Evolutionary conservation across 2,113 vertebrate genomes (phyloP), one percentile per base, ranked within the genome.

Genomic region (Callorhinus ursinus): DNA sequence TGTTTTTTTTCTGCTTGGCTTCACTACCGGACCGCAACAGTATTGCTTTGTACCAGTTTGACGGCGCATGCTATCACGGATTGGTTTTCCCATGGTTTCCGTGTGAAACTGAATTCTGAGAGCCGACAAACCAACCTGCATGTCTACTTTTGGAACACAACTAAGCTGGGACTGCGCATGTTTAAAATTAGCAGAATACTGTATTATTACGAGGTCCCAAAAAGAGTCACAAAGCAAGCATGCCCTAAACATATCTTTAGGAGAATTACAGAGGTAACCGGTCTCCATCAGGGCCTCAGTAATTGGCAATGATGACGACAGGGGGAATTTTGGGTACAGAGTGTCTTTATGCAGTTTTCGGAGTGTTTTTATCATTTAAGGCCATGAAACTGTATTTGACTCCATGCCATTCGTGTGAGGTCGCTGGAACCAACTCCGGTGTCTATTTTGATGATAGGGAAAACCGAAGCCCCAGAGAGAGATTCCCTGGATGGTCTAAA

Each of bases 101-200:
- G 61, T 59, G 86, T 87, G 76, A 87, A 89, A 51, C 55, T 33
- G 51, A 83, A 83, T 92, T 89, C 51, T 80, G 81, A 82, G 26
- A 83, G 72, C 87, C 94, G 57, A 92, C 49, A 74, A 57, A 93
- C 79, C 42, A 92, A 88, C 74, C 19, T 79, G 67, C 67, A 84
- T 65, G 82, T 92, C 84, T 94, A 57, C 89, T 97, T 96, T 91
- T 96, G 88, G 49, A 97, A 83, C 53, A 93, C 59, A 96, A 46
- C 67, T 95, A 93, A 94, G 77, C 63, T 77, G 19, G 55, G 67
- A 12, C 46, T 51, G 18, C 74, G n/a, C 22, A 5, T 86, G 61
- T 79, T 89, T 96, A 98, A 95, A 97, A 95, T 92, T 83, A 96
- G 86, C n/a, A 87, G 49, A 71, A 80, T 57, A 46, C 36, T 92